Percentiles rank a stretch among this genome's conserved stretches.
Conservation (phyloP, 2,888 invertebrate genomes). For the Spialia ferax region DNA sequence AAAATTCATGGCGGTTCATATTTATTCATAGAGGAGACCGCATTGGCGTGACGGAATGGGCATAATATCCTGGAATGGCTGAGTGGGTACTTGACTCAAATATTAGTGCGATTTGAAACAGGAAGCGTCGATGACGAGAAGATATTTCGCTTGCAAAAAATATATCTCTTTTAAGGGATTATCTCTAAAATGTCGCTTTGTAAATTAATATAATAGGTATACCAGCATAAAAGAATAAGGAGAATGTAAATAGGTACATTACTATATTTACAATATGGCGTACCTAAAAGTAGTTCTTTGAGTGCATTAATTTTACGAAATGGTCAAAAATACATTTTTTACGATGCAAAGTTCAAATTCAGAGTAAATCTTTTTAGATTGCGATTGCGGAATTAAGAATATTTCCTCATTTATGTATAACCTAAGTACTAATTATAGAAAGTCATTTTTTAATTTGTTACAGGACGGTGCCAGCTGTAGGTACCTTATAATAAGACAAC, state of each 20-base stretch:
- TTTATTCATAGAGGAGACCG: constrained; percentile 36
- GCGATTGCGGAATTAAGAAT: not conserved
- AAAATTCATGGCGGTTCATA: constrained; percentile 37
- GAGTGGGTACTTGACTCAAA: constrained; percentile 16
- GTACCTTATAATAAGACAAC: not conserved
- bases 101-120: constrained; percentile 10
- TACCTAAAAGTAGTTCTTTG: not conserved
- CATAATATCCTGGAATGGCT: constrained; percentile 17
- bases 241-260: no score
- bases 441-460: no score
- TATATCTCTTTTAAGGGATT: not conserved
- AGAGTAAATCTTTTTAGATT: no score
- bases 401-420: not conserved
- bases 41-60: constrained; percentile 30
- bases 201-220: not conserved
- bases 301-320: not conserved
- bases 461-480: not conserved
- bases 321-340: not conserved
- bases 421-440: no score
- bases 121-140: constrained; percentile 5
- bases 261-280: not conserved
- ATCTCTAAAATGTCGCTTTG: not conserved
- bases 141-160: not conserved
- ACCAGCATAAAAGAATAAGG: no score
- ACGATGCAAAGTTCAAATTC: no score